These are phyloP conservation scores for Poeciliopsis prolifica DNA, from an alignment of 2,113 vertebrate species.

Conservation along the genomic window DNA sequence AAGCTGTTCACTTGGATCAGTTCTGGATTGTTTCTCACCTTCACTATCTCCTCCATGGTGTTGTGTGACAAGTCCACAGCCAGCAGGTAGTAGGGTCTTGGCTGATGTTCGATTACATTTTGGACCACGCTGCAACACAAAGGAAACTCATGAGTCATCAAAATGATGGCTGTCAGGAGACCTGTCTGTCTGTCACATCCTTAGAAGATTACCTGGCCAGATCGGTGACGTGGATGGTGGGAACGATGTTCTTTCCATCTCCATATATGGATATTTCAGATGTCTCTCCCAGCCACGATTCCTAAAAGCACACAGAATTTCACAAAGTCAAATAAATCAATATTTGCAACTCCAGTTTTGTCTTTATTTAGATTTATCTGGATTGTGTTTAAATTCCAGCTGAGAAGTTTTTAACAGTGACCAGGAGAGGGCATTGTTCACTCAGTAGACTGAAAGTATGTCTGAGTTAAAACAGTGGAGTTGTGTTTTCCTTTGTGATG, in stretches of 20 bases:
- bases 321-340: not conserved
- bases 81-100: slow-evolving; percentile 83
- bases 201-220: slow-evolving; percentile 78
- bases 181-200: not conserved
- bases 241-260: slow-evolving; percentile 85
- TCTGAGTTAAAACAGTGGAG: not conserved
- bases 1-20: not conserved
- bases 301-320: slow-evolving; percentile 52
- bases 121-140: slow-evolving; percentile 83
- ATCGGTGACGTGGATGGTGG: slow-evolving; percentile 89
- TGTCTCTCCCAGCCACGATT: slow-evolving; percentile 85
- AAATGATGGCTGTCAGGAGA: not conserved
- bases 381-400: not conserved
- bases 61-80: slow-evolving; percentile 86
- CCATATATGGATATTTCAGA: slow-evolving; percentile 85
- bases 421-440: not conserved
- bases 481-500: not conserved
- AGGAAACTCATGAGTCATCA: not conserved
- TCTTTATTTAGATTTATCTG: not conserved
- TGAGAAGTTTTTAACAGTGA: not conserved
- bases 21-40: slow-evolving; percentile 73
- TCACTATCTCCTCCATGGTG: slow-evolving; percentile 84
- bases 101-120: slow-evolving; percentile 84
- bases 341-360: not conserved
- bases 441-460: not conserved